Percentiles rank a stretch among this genome's conserved stretches.
Conservation (phyloP, 2,888 invertebrate genomes). For the Eremobia ochroleuca region DNA sequence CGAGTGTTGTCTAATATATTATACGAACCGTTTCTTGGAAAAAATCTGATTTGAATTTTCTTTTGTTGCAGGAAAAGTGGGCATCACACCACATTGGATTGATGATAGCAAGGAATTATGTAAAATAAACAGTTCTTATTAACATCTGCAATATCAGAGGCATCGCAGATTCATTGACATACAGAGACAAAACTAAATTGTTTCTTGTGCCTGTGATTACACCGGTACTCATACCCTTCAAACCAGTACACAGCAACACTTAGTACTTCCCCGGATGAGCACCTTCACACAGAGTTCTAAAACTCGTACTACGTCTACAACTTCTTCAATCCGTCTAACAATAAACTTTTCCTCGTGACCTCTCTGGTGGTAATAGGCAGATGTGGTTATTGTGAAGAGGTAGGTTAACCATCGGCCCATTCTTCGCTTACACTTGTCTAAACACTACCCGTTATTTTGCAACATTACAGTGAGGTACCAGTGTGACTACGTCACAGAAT, state of each 20-base stretch:
- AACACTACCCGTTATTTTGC: constrained; percentile 33
- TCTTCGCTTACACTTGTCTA: constrained; percentile 20
- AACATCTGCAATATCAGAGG: neutral
- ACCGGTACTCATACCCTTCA: neutral
- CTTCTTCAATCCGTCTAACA: neutral
- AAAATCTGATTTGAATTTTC: neutral
- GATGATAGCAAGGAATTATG: neutral
- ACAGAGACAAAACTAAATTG: neutral
- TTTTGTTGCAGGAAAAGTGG: constrained; percentile 6
- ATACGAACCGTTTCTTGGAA: constrained; percentile 21
- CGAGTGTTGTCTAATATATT: constrained; percentile 15
- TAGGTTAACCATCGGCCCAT: constrained; percentile 17
- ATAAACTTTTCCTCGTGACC: constrained; percentile 5
- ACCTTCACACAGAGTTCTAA: neutral
- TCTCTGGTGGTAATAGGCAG: too few species aligned
- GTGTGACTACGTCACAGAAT: constrained; percentile 32
- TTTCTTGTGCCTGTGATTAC: too few species aligned
- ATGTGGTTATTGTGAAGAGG: too few species aligned
- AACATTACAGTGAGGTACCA: neutral
- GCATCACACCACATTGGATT: neutral
- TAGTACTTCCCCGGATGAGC: neutral
- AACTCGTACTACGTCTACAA: too few species aligned
- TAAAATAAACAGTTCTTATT: neutral
- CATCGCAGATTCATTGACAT: neutral
- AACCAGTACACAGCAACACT: neutral